A percentile compares a stretch with the other conserved stretches of the same genome.
These are phyloP conservation scores for Sebastolobus altivelis DNA, from an alignment of 2,797 vertebrate species.

Conservation along the genomic window DNA sequence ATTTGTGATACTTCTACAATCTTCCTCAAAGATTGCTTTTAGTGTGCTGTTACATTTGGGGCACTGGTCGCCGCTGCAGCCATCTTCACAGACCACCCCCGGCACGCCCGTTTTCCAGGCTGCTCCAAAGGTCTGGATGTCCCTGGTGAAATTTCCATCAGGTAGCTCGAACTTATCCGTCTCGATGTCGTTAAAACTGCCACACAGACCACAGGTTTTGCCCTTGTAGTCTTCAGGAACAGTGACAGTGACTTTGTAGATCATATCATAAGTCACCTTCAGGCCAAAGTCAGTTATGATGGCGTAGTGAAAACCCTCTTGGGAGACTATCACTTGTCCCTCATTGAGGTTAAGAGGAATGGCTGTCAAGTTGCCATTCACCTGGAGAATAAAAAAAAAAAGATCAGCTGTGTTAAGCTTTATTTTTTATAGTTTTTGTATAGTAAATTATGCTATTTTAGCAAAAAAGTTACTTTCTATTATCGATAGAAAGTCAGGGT, in stretches of 20 bases:
- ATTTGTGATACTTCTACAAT: constrained; percentile 62
- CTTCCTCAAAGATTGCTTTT: constrained; percentile 42
- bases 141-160: neutral
- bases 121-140: constrained; percentile 57
- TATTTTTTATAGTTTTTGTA: neutral
- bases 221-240: constrained; percentile 69
- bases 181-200: constrained; percentile 46
- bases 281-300: constrained; percentile 69
- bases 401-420: neutral
- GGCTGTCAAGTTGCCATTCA: constrained; percentile 55
- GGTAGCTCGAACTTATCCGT: constrained; percentile 31
- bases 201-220: constrained; percentile 64
- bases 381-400: constrained; percentile 45
- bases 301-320: constrained; percentile 53
- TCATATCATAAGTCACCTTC: constrained; percentile 66
- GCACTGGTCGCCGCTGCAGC: constrained; percentile 52
- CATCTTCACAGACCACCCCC: constrained; percentile 46
- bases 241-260: constrained; percentile 56
- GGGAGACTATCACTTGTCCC: constrained; percentile 55
- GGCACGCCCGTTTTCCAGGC: constrained; percentile 51
- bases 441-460: neutral
- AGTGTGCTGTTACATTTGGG: constrained; percentile 45
- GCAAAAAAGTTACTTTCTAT: neutral
- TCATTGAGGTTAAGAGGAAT: constrained; percentile 62
- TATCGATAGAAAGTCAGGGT: neutral